A percentile compares a stretch with the other conserved stretches of the same genome.
Evolutionary conservation across 37 sponge, comb jelly and placozoan species (phyloP).

Genomic region (Mnemiopsis leidyi): DNA sequence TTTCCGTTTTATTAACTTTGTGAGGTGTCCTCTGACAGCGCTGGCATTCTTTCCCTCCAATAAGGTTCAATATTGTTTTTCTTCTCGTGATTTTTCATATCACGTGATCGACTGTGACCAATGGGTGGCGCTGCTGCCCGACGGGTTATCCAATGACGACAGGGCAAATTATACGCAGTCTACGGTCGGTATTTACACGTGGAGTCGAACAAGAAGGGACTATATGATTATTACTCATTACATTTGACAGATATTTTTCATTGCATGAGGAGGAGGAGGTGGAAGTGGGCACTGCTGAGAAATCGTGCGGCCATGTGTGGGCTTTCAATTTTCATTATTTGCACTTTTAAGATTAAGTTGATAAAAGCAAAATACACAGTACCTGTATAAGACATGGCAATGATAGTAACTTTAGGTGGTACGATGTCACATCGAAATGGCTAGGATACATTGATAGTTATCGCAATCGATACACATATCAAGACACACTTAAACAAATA

Average conservation of each 20-base stretch:
- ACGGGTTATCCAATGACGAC: background rate
- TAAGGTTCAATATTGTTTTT: background rate
- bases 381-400: no score
- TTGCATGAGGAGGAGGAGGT: background rate
- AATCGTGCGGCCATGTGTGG: no score
- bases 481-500: no score
- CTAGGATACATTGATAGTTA: no score
- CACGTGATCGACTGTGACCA: background rate
- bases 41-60: background rate
- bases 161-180: background rate
- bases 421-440: no score
- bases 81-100: background rate
- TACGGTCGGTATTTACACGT: background rate
- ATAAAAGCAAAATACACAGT: no score
- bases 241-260: background rate
- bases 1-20: background rate
- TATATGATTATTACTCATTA: background rate
- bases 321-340: no score
- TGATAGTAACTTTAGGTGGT: no score
- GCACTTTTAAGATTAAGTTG: no score
- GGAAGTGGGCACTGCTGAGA: background rate
- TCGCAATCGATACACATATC: no score
- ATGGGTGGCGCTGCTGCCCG: background rate
- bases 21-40: background rate
- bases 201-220: background rate